Evolutionary conservation across 2,113 vertebrate genomes (phyloP).

Genomic region (Himantopus leucocephalus): DNA sequence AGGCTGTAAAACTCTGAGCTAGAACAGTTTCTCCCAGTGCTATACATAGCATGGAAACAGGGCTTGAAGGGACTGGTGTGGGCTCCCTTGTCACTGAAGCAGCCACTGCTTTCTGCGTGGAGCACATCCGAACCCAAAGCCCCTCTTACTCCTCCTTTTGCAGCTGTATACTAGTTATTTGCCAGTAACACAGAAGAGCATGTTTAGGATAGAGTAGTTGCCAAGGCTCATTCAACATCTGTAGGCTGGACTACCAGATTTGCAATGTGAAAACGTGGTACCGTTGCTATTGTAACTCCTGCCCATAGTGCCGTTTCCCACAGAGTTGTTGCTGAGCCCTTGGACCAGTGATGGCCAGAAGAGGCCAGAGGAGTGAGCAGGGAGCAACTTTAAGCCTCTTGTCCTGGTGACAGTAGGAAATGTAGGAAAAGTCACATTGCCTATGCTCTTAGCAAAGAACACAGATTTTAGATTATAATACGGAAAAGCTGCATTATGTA

Average conservation of each 20-base stretch:
- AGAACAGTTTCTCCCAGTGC: not conserved
- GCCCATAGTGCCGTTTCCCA: not conserved
- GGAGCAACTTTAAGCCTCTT: not conserved
- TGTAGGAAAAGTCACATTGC: not conserved
- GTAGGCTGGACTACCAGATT: not conserved
- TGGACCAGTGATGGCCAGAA: not conserved
- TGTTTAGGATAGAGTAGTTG: not conserved
- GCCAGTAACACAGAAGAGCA: not conserved
- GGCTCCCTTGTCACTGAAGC: not conserved
- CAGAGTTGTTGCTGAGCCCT: rapidly evolving
- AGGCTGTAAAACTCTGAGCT: not conserved
- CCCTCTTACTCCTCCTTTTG: not conserved
- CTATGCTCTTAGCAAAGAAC: not conserved
- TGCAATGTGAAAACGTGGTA: not conserved
- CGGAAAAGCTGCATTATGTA: not conserved
- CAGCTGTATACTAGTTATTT: not conserved
- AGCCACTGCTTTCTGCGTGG: not conserved
- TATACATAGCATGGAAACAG: not conserved
- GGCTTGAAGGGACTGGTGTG: not conserved
- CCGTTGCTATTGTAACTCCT: rapidly evolving
- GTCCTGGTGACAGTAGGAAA: not conserved
- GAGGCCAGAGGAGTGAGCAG: not conserved
- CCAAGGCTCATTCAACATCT: not conserved
- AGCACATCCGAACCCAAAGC: not conserved
- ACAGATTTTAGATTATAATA: not conserved